Evolutionary conservation across 2,113 vertebrate species (phyloP).

Genomic region (Labeo rohita): DNA sequence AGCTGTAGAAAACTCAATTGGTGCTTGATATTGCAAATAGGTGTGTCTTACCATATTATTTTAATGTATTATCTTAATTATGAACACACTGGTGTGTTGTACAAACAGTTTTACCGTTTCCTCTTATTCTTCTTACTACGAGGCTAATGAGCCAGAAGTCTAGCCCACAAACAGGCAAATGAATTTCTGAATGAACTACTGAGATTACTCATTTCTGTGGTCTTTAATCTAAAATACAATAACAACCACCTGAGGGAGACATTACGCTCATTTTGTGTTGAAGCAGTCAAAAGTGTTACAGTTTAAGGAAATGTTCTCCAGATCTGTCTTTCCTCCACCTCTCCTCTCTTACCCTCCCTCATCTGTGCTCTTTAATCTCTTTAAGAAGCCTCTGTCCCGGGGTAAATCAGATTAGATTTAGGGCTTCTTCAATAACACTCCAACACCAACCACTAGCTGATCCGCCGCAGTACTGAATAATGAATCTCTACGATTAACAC

Average conservation of each 20-base stretch:
- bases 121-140: no score
- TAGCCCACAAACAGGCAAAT: no score
- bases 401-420: slow-evolving; percentile 38
- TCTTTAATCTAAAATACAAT: not conserved
- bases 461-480: not conserved
- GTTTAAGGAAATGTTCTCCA: not conserved
- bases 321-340: not conserved
- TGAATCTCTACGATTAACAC: not conserved
- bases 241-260: slow-evolving; percentile 41
- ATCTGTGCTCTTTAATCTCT: slow-evolving; percentile 1
- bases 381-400: slow-evolving; percentile 12
- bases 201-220: not conserved
- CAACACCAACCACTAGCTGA: not conserved
- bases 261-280: not conserved
- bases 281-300: not conserved
- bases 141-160: no score
- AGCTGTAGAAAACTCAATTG: not conserved
- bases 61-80: no score
- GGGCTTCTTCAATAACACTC: not conserved
- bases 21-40: slow-evolving; percentile 49
- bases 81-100: no score
- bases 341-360: not conserved
- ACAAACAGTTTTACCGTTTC: no score
- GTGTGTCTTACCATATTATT: no score
- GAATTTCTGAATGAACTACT: not conserved